Base-by-base conservation (phyloP, 2,888 invertebrate species). In the Galeopsomyia nigrocyanea region DNA sequence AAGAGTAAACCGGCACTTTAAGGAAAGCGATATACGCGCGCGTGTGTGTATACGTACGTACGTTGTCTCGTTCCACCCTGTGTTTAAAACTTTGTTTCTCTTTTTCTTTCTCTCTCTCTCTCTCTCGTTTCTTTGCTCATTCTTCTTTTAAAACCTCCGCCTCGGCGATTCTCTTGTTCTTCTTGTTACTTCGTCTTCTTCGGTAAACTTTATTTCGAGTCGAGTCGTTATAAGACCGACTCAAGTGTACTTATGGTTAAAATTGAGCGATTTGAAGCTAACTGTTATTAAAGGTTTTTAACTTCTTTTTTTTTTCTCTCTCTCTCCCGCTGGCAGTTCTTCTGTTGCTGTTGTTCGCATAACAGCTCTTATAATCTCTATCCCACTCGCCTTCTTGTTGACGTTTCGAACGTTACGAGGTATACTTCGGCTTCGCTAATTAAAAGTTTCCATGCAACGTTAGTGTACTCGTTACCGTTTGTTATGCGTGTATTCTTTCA, bases 21-120 rank as follows among this genome's bases (percentile, higher is more conserved):
- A 79, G 82, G 78, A 82, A 83, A 81, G 80, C 80, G 80, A 82
- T 80, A 78, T 78, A 76, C 78, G 77, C 57, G 57, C 21, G 16
- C 57, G n/a, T 19, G 49, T 57, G 58, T 51, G 39, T 61, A 19
- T 31, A 60, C 51, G 26, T 60, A 13, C 19, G 17, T 31, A 19
- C 55, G 62, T 68, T 57, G 49, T 49, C 46, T 2, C 39, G 58
- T 21, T 50, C 39, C 63, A 58, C 68, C 65, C 67, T 61, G 67
- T 65, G 53, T 55, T 66, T 71, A 53, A 75, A 58, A 56, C 65
- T 70, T 49, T 47, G 64, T 60, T 71, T 66, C 61, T 65, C 31
- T 61, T 53, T 64, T 55, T 71, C 53, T 50, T 19, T 47, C 57
- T 55, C 21, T 56, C 56, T 69, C 49, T 6, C 46, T 50, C 46